Evolutionary conservation across 1,140 invertebrate genomes (phyloP), one percentile per base, ranked within the genome.

Genomic region (Ericerus pela): DNA sequence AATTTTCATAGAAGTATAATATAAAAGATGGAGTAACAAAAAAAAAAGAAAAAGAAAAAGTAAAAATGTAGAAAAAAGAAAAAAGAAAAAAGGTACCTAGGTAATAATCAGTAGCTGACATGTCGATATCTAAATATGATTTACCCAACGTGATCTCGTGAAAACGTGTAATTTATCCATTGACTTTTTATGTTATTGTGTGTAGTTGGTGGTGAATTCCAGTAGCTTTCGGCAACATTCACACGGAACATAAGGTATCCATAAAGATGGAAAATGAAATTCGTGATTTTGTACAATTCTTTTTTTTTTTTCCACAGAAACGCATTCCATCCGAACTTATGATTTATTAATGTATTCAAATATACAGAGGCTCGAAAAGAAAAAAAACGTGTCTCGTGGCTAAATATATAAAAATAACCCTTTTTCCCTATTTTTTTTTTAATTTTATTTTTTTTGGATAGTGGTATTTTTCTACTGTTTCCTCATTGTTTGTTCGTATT

Each of bases 81-180:
- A n/a, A n/a, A n/a, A n/a, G n/a, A n/a, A 20, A 47, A 47, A 47
- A 47, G n/a, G 30, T 18, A 24, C 26, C 22, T 47, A 47, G 41
- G 41, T 47, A 47, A 47, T 47, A 47, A 47, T 47, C 41, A 47
- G 41, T 47, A 47, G 41, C 41, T 47, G 41, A 47, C 41, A 47
- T 47, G 41, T 47, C 41, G 41, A 47, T 47, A 47, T 47, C 41
- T 47, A 47, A 47, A 47, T 47, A 47, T 47, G 41, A 47, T 47
- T 47, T 24, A n/a, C n/a, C 41, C 41, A 24, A 24, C 41, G 41
- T 47, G 41, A 16, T 47, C 41, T 47, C n/a, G 41, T 47, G 41
- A 47, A 47, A 47, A 47, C 41, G 41, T 47, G 41, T 47, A 47
- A 47, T 47, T 47, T 47, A 47, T 47, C 41, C 26, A 47, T 47